A percentile compares a stretch with the other conserved stretches of the same genome.
These are phyloP conservation scores for Pampus argenteus DNA, from an alignment of 2,797 vertebrate genomes.

Conservation along the genomic window DNA sequence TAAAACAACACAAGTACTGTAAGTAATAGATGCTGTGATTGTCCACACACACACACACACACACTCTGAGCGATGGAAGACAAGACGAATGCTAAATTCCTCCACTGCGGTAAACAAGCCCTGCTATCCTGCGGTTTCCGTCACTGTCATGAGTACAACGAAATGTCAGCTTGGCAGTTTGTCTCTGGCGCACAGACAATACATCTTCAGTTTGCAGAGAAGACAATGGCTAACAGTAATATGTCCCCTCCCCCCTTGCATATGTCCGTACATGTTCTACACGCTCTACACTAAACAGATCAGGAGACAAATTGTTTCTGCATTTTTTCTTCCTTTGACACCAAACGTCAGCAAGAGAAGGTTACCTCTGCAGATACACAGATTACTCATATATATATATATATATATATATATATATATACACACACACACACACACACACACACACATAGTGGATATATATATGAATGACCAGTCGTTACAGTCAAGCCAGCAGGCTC, in stretches of 20 bases:
- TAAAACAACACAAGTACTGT: constrained; percentile 64
- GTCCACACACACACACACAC: constrained; percentile 29
- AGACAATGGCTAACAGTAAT: constrained; percentile 40
- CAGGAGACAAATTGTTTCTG: background rate
- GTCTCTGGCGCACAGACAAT: constrained; percentile 50
- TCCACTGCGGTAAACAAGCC: constrained; percentile 64
- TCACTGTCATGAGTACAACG: constrained; percentile 47
- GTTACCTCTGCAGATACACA: background rate
- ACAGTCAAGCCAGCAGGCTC: constrained; percentile 5
- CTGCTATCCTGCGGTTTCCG: constrained; percentile 53
- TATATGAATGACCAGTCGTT: constrained; percentile 14
- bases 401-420: background rate
- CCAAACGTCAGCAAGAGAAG: constrained; percentile 2
- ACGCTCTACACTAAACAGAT: constrained; percentile 8
- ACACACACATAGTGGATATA: no score
- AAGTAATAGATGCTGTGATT: constrained; percentile 56
- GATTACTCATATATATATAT: background rate
- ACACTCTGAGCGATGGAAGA: constrained; percentile 50
- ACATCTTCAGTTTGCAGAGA: constrained; percentile 45
- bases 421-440: no score
- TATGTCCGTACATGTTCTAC: constrained; percentile 34
- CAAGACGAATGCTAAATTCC: constrained; percentile 60
- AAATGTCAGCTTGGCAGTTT: constrained; percentile 53
- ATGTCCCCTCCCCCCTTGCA: background rate
- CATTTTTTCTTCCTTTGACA: background rate